These are phyloP conservation scores for Malacoraja senta DNA, from an alignment of 2,797 vertebrate genomes.

Conservation along the genomic window DNA sequence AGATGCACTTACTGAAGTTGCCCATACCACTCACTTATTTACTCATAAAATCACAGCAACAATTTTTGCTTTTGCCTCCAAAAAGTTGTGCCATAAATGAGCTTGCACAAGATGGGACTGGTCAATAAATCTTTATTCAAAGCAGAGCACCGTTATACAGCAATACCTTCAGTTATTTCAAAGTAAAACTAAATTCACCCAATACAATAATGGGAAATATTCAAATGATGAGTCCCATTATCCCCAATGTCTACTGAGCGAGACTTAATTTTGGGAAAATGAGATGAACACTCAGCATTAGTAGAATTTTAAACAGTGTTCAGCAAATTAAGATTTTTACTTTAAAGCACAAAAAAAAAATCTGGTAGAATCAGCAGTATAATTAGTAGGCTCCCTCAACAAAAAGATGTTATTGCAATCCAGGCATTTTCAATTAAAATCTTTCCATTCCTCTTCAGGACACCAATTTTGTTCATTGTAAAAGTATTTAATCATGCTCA, in stretches of 20 bases:
- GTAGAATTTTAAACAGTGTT: not conserved
- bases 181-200: not conserved
- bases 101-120: not conserved
- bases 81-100: not conserved
- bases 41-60: not conserved
- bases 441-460: not conserved
- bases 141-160: not conserved
- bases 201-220: not conserved
- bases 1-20: not conserved
- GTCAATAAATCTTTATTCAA: not conserved
- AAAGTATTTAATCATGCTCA: not conserved
- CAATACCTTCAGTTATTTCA: not conserved
- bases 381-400: not conserved
- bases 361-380: not conserved
- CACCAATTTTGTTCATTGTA: not conserved
- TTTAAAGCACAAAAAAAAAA: not conserved
- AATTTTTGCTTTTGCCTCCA: not conserved
- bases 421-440: not conserved
- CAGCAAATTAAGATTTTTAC: not conserved
- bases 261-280: constrained; percentile 3
- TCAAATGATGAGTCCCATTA: not conserved
- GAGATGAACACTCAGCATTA: not conserved
- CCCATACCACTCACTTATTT: not conserved
- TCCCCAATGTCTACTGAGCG: not conserved
- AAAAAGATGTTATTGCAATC: not conserved